Evolutionary conservation across 1,140 invertebrate genomes (phyloP), one percentile per base, ranked within the genome.

Genomic region (Babylonia areolata): DNA sequence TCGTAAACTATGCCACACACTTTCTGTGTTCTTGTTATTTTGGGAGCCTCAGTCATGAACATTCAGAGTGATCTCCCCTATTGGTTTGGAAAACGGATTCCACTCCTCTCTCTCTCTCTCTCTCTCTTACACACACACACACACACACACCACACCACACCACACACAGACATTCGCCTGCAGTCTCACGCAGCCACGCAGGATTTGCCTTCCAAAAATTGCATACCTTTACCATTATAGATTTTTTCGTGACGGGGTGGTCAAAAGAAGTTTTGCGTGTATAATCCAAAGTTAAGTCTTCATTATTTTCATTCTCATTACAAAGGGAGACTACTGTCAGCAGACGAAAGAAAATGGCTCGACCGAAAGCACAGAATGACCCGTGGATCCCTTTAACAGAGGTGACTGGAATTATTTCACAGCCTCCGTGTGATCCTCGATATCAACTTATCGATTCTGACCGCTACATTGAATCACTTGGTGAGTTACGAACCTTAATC

Each of bases 381-480:
- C 82, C 82, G 9, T 84, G 82, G 82, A 71, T 23, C n/a, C 64
- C 82, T 11, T 69, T 84, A 28, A 39, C 40, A 23, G 64, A 71
- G 64, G 11, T 20, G 11, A 71, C 5, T 73, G 39, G 12, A 17
- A 0, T n/a, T 20, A 75, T 84, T 46, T 33, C 37, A 2, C 28
- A 20, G 17, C 82, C 82, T 37, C 82, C 82, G 9, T 64, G 37
- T 73, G 82, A 84, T 37, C 82, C 82, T 33, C 40, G 64, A 33
- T n/a, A 73, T 33, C 82, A 84, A 69, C 28, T 84, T 0, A 84
- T 84, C 69, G 82, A 84, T 75, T 84, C 82, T n/a, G 82, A 23
- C 20, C 82, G 82, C 39, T 84, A 84, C 69, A 84, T 84, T 31
- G 82, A 84, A 42, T 84, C 82, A 17, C 40, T 84, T 31, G 82